A percentile compares a stretch with the other conserved stretches of the same genome.
Conservation (phyloP, 1,140 invertebrate species). For the Apis dorsata region DNA sequence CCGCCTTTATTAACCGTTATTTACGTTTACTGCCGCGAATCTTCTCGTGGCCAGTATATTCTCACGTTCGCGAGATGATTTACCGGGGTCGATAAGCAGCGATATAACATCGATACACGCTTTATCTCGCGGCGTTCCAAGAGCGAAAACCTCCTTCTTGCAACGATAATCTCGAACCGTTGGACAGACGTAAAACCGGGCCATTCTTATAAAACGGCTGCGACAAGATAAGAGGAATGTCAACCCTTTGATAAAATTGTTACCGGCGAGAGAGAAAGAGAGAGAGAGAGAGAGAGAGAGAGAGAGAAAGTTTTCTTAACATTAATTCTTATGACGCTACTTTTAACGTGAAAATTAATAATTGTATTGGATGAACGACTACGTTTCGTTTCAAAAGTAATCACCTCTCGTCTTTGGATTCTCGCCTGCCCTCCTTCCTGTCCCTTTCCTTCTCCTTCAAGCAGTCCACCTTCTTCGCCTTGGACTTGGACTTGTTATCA, state of each 20-base stretch:
- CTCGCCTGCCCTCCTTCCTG: constrained; percentile 70
- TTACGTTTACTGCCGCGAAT: constrained; percentile 10
- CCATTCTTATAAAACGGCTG: constrained; percentile 44
- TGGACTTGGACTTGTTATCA: constrained; percentile 70
- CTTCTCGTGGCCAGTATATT: not conserved
- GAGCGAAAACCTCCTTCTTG: not conserved
- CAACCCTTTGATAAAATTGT: constrained; percentile 47
- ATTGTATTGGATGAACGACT: too few species aligned
- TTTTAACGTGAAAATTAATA: too few species aligned
- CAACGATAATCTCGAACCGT: not conserved
- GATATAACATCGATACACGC: constrained; percentile 32
- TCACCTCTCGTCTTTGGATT: constrained; percentile 74
- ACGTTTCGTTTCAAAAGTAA: not conserved
- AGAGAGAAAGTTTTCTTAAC: too few species aligned
- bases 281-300: too few species aligned
- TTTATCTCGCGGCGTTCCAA: constrained; percentile 6
- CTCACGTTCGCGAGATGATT: constrained; percentile 28
- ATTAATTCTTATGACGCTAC: too few species aligned
- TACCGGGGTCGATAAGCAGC: constrained; percentile 12
- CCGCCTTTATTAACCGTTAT: constrained; percentile 20
- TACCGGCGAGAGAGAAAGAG: constrained; percentile 8
- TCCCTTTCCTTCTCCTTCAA: constrained; percentile 72
- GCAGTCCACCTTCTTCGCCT: constrained; percentile 71
- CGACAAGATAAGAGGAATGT: constrained; percentile 24
- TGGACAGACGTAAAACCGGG: constrained; percentile 11